Evolutionary conservation across 2,888 invertebrate genomes (phyloP).

Genomic region (Agrotis puta): DNA sequence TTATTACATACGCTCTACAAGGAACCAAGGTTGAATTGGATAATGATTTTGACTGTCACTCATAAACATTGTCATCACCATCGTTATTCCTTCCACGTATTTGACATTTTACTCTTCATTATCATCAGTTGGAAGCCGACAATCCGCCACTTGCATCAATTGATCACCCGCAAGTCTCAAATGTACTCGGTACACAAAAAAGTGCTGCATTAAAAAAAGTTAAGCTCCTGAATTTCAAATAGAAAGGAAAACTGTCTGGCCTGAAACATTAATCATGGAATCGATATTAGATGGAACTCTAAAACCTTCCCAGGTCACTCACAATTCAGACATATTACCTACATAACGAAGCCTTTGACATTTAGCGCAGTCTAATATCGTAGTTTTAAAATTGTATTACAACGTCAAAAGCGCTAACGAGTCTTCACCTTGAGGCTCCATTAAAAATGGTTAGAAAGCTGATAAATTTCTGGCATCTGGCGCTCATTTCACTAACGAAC

Average conservation of each 20-base stretch:
- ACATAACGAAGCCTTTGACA: slow-evolving; percentile 16
- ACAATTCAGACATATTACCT: slow-evolving; percentile 1
- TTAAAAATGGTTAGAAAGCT: slow-evolving; percentile 23
- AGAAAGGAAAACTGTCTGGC: background rate
- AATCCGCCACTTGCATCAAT: too few relatives aligned
- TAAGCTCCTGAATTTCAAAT: background rate
- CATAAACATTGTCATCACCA: too few relatives aligned
- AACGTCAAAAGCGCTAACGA: slow-evolving; percentile 50
- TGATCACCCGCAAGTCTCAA: too few relatives aligned
- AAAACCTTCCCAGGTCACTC: background rate
- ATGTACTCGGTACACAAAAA: background rate
- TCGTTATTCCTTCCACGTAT: too few relatives aligned
- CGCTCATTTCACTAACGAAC: slow-evolving; percentile 35
- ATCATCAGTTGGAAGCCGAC: too few relatives aligned
- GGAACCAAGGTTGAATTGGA: background rate
- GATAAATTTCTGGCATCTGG: slow-evolving; percentile 8
- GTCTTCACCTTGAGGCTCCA: slow-evolving; percentile 15
- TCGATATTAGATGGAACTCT: background rate
- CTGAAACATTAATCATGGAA: background rate
- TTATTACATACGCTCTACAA: background rate
- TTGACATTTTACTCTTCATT: too few relatives aligned
- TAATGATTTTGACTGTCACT: too few relatives aligned
- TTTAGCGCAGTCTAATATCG: slow-evolving; percentile 3
- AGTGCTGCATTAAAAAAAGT: background rate
- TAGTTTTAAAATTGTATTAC: slow-evolving; percentile 33